These are phyloP conservation scores for Gymnoscopelus microlampas DNA, from an alignment of 2,797 vertebrate genomes.

Conservation along the genomic window DNA sequence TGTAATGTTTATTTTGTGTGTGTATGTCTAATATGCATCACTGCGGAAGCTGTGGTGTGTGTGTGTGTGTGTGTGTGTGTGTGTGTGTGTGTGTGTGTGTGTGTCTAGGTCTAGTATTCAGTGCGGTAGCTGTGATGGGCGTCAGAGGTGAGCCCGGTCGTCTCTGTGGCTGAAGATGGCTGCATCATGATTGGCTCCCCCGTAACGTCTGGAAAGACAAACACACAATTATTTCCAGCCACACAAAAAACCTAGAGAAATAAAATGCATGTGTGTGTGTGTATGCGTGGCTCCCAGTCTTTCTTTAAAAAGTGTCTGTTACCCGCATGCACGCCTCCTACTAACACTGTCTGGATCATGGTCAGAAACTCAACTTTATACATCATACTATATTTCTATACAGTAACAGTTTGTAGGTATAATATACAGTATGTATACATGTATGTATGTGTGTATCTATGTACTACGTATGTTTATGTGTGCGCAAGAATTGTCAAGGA, in stretches of 20 bases:
- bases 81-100: constrained; percentile 64
- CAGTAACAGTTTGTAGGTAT: no score
- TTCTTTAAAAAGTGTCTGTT: no score
- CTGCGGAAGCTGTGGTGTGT: not conserved
- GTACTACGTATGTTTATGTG: not conserved
- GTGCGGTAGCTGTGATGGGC: constrained; percentile 94
- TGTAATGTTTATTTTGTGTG: constrained; percentile 9
- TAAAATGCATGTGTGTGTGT: not conserved
- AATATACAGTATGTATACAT: not conserved
- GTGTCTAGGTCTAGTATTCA: constrained; percentile 82
- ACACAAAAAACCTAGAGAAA: constrained; percentile 11
- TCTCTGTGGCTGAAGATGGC: constrained; percentile 95
- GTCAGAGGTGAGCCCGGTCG: constrained; percentile 94
- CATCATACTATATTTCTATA: no score
- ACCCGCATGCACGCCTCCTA: no score
- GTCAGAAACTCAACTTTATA: no score
- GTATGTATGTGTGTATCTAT: not conserved
- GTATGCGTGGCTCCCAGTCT: no score
- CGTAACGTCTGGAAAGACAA: constrained; percentile 50
- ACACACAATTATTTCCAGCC: not conserved
- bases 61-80: constrained; percentile 1
- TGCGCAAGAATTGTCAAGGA: no score
- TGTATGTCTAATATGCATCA: not conserved
- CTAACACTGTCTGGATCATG: no score
- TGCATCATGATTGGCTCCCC: constrained; percentile 88